Conservation (phyloP, 2,888 invertebrate genomes). For the Pachycephus smyrnensis region DNA sequence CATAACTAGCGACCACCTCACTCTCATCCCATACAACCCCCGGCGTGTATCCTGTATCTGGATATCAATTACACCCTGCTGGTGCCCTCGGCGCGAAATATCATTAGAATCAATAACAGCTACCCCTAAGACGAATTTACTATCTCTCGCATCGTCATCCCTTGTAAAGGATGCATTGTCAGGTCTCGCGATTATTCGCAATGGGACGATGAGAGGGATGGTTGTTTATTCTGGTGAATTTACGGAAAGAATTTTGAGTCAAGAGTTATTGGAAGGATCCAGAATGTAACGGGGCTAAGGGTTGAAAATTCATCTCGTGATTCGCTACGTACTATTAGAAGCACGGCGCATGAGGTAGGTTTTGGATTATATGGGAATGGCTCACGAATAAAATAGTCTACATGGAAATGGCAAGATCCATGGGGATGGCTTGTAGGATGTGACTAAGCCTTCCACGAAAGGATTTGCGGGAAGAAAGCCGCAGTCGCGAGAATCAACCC, state of each 20-base stretch:
- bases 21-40: background rate
- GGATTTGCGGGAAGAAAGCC: constrained; percentile 43
- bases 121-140: constrained; percentile 5
- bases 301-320: background rate
- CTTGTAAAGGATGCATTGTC: background rate
- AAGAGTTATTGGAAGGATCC: background rate
- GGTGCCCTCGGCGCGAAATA: constrained; percentile 58
- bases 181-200: background rate
- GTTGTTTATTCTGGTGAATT: background rate
- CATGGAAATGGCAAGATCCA: constrained; percentile 6
- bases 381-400: background rate
- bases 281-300: background rate
- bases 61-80: constrained; percentile 58
- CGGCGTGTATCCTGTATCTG: constrained; percentile 33
- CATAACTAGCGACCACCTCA: background rate
- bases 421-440: constrained; percentile 9
- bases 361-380: background rate
- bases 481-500: constrained; percentile 32
- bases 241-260: background rate
- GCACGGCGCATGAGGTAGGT: background rate
- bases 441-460: constrained; percentile 14
- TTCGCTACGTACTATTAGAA: background rate
- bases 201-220: background rate
- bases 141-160: constrained; percentile 15
- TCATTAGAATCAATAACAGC: constrained; percentile 63